Conservation (phyloP, 1,140 invertebrate species). For the Drosophila lini region DNA sequence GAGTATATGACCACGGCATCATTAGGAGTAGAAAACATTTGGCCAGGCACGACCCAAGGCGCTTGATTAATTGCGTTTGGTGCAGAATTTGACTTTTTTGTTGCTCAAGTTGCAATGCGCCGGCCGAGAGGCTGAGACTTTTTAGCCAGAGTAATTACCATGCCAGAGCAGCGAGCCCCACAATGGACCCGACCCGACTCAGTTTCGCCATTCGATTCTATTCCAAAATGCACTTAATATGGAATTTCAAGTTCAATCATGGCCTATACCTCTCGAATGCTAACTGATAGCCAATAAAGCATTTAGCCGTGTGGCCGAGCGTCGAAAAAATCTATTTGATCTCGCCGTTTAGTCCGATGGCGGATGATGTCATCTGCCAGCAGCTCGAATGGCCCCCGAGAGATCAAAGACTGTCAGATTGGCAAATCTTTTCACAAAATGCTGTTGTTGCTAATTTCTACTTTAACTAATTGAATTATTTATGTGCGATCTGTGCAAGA, state of each 20-base stretch:
- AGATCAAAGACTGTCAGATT: slow-evolving; percentile 61
- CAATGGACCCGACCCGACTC: slow-evolving; percentile 28
- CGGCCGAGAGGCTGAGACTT: slow-evolving; percentile 32
- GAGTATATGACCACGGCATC: slow-evolving; percentile 62
- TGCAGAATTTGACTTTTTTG: slow-evolving; percentile 81
- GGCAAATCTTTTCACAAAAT: slow-evolving; percentile 54
- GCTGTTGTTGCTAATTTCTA: slow-evolving; percentile 42
- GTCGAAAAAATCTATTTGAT: slow-evolving; percentile 56
- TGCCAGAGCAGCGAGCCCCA: slow-evolving; percentile 37
- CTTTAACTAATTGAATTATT: slow-evolving; percentile 61
- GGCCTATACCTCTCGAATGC: slow-evolving; percentile 22
- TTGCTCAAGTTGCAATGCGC: slow-evolving; percentile 68
- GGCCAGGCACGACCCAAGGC: slow-evolving; percentile 77
- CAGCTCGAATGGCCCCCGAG: slow-evolving; percentile 36
- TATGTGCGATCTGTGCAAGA: slow-evolving; percentile 28
- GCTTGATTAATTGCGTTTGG: slow-evolving; percentile 73
- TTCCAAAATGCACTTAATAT: slow-evolving; percentile 81
- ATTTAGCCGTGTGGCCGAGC: slow-evolving; percentile 40
- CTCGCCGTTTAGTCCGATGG: slow-evolving; percentile 32
- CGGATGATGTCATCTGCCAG: slow-evolving; percentile 54
- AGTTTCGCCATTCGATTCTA: slow-evolving; percentile 52
- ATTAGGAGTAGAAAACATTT: slow-evolving; percentile 79
- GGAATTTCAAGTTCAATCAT: slow-evolving; percentile 75
- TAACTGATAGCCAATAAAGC: slow-evolving; percentile 43
- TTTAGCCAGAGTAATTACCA: slow-evolving; percentile 70